Percentiles rank a stretch among this genome's conserved stretches.
phyloP scores from a whole-genome alignment of 2,888 invertebrate species.

The Ferdinandea cuprea region DNA sequence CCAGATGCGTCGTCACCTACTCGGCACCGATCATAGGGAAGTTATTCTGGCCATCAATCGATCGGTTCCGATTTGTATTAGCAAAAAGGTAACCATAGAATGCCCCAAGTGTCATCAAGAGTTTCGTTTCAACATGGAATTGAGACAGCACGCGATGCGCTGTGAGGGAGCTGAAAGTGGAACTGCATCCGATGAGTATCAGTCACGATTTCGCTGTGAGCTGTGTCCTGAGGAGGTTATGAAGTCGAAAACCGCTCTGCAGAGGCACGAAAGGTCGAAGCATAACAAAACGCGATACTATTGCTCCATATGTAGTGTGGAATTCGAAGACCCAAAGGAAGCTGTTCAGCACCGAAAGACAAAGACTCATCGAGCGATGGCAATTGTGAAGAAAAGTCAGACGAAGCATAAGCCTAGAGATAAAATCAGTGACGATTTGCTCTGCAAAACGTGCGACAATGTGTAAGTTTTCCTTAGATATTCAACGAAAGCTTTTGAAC shows the following conservation, averaged over 20 bases:
- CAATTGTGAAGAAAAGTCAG: conserved; percentile 83
- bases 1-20: conserved; percentile 88
- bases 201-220: conserved; percentile 86
- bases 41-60: conserved; percentile 90
- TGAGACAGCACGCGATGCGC: conserved; percentile 86
- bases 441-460: conserved; percentile 64
- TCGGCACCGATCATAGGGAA: conserved; percentile 87
- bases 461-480: conserved; percentile 54
- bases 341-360: conserved; percentile 88
- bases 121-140: conserved; percentile 90
- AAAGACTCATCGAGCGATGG: conserved; percentile 86
- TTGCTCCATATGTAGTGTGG: conserved; percentile 88
- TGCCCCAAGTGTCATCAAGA: conserved; percentile 88
- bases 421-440: conserved; percentile 77
- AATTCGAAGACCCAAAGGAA: conserved; percentile 86
- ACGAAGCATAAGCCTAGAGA: conserved; percentile 86
- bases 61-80: conserved; percentile 91
- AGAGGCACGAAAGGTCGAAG: conserved; percentile 86
- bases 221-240: conserved; percentile 85
- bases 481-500: too few relatives aligned
- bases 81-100: conserved; percentile 86
- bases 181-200: conserved; percentile 87
- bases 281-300: conserved; percentile 86
- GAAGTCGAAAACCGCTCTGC: conserved; percentile 86
- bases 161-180: conserved; percentile 82